Conservation (phyloP, 2,888 invertebrate genomes). For the Anagyrus pseudococci region DNA sequence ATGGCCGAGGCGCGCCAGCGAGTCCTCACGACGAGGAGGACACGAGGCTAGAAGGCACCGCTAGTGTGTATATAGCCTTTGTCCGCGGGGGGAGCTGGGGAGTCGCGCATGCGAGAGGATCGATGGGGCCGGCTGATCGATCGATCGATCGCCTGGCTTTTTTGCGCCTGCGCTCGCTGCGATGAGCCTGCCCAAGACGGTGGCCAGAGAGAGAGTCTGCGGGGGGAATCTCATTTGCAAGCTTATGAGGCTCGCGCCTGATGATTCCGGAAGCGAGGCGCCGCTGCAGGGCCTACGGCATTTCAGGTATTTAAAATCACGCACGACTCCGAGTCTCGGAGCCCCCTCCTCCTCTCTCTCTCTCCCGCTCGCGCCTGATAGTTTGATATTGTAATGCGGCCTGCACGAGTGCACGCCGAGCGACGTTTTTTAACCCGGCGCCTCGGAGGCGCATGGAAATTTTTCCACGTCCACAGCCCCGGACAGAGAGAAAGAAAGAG, state of each 20-base stretch:
- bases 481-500: too few species aligned
- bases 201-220: constrained; percentile 5
- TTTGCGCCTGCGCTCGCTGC: neutral
- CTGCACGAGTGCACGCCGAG: too few species aligned
- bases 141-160: constrained; percentile 20
- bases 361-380: constrained; percentile 8
- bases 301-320: constrained; percentile 37
- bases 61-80: neutral
- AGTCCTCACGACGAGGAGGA: constrained; percentile 9
- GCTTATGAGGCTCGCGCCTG: constrained; percentile 25
- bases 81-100: neutral
- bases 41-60: constrained; percentile 1
- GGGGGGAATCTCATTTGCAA: constrained; percentile 36
- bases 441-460: too few species aligned
- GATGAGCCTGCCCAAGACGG: constrained; percentile 14
- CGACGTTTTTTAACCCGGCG: too few species aligned
- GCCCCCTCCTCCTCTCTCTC: too few species aligned
- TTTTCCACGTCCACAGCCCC: too few species aligned
- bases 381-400: constrained; percentile 26
- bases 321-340: constrained; percentile 14
- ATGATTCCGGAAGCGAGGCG: constrained; percentile 35
- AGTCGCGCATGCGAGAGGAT: too few species aligned
- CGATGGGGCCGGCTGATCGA: constrained; percentile 19
- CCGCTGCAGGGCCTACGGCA: constrained; percentile 12
- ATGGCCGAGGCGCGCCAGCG: constrained; percentile 1